Conservation (phyloP, 2,113 vertebrate species). For the Elanoides forficatus region DNA sequence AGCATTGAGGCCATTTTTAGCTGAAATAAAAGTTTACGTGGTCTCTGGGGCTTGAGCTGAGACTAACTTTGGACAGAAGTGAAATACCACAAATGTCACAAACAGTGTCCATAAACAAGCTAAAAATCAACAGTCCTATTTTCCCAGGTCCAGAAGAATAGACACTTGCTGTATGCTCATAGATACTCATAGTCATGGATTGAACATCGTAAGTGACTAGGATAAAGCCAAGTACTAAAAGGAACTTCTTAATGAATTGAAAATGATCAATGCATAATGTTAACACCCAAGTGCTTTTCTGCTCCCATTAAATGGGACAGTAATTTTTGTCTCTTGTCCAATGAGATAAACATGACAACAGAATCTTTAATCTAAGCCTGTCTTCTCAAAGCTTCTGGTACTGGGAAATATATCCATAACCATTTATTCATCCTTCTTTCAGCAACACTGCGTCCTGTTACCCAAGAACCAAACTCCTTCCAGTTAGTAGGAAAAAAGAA, state of each 20-base stretch:
- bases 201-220: not conserved
- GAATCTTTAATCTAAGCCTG: not conserved
- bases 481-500: not conserved
- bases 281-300: not conserved
- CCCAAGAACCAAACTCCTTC: not conserved
- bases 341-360: not conserved
- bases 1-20: not conserved
- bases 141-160: constrained; percentile 14
- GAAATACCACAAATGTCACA: constrained; percentile 1
- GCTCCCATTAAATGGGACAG: not conserved
- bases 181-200: not conserved
- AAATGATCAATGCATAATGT: not conserved
- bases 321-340: not conserved
- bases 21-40: not conserved
- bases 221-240: not conserved
- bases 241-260: not conserved
- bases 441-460: not conserved
- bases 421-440: not conserved
- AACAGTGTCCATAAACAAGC: not conserved
- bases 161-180: not conserved
- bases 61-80: not conserved
- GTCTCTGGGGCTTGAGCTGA: constrained; percentile 15
- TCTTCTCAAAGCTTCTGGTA: not conserved
- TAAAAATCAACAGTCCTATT: not conserved
- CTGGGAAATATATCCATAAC: not conserved